Conservation (phyloP, 2,113 vertebrate species). For the Erinaceus europaeus region DNA sequence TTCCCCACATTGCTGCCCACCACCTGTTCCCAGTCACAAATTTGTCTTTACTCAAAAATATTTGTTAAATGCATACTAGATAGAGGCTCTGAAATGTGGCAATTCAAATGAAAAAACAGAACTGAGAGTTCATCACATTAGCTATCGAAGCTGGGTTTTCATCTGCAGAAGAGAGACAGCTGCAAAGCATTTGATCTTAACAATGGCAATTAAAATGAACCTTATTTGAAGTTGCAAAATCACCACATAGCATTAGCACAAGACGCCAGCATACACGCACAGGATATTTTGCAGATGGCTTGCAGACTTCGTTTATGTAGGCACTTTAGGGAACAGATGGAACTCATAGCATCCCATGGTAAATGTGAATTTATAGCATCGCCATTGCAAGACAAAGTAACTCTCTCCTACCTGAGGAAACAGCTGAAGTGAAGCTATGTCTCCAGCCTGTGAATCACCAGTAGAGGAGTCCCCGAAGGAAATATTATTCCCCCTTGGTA, state of each 20-base stretch:
- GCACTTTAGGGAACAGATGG: slow-evolving; percentile 83
- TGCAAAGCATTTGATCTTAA: slow-evolving; percentile 74
- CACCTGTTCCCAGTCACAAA: not conserved
- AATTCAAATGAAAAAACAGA: not conserved
- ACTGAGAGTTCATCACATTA: not conserved
- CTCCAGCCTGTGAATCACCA: slow-evolving; percentile 67
- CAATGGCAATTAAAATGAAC: slow-evolving; percentile 76
- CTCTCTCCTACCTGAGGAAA: slow-evolving; percentile 74
- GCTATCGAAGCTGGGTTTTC: slow-evolving; percentile 2
- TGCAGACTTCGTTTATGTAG: slow-evolving; percentile 78
- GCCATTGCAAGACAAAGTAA: slow-evolving; percentile 64
- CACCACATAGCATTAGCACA: slow-evolving; percentile 72
- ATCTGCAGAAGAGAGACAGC: slow-evolving; percentile 66
- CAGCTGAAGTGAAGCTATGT: slow-evolving; percentile 61
- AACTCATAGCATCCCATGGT: slow-evolving; percentile 73
- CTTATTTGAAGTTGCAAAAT: slow-evolving; percentile 80
- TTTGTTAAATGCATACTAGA: not conserved
- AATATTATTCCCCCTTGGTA: slow-evolving; percentile 34
- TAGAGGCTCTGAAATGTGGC: not conserved
- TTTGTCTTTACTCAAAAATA: not conserved
- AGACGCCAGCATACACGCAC: slow-evolving; percentile 70
- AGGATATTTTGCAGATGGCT: slow-evolving; percentile 81
- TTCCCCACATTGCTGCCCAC: not conserved
- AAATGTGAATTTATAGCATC: slow-evolving; percentile 78
- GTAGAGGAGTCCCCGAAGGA: slow-evolving; percentile 51